Conservation (phyloP, 2,797 vertebrate species). For the Acipenser transmontanus region DNA sequence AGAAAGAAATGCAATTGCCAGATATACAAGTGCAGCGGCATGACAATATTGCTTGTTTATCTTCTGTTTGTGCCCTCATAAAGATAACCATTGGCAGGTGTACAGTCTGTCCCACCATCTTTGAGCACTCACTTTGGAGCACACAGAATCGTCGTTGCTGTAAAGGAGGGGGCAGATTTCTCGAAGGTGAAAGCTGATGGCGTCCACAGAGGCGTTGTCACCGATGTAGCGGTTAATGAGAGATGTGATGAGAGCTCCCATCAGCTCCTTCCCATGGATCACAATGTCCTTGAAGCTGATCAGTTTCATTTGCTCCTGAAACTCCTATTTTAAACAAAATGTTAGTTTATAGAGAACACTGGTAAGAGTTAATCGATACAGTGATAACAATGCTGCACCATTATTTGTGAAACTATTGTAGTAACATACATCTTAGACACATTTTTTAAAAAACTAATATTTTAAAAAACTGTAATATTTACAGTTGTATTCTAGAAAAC, state of each 20-base stretch:
- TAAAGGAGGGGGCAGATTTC: conserved; percentile 90
- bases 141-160: conserved; percentile 87
- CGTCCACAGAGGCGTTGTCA: conserved; percentile 88
- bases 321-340: conserved; percentile 60
- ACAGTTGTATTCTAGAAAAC: too few species aligned
- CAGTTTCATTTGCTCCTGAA: conserved; percentile 87
- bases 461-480: background rate
- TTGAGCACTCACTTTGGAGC: conserved; percentile 78
- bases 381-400: too few species aligned
- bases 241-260: conserved; percentile 84
- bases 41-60: too few species aligned
- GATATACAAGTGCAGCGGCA: too few species aligned
- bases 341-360: too few species aligned
- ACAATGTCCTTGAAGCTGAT: conserved; percentile 88
- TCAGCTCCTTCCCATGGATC: conserved; percentile 83
- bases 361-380: too few species aligned
- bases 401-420: too few species aligned
- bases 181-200: conserved; percentile 85
- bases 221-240: conserved; percentile 94
- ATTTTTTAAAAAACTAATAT: background rate
- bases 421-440: too few species aligned
- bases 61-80: too few species aligned
- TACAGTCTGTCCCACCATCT: too few species aligned
- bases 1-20: too few species aligned
- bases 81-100: too few species aligned